phyloP scores from a whole-genome alignment of 2,888 invertebrate genomes.

The Limnephilus auricula region DNA sequence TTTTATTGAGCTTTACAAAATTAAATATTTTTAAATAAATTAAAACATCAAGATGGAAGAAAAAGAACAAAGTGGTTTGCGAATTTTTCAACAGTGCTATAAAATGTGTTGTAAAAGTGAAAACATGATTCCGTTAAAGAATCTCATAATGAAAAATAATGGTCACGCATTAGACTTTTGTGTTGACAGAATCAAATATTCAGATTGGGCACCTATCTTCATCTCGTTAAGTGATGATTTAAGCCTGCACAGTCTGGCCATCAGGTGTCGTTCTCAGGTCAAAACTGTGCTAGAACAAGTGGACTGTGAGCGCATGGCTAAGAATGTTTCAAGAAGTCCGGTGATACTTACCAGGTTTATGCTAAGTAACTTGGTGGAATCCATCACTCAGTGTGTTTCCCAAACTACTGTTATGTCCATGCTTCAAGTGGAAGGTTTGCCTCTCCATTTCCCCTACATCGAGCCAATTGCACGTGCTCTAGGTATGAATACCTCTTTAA shows the following conservation, averaged over 20 bases:
- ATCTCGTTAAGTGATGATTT: conserved; percentile 85
- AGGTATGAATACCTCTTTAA: conserved; percentile 80
- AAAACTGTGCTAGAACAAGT: conserved; percentile 77
- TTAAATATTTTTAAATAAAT: conserved; percentile 42
- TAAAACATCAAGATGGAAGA: conserved; percentile 71
- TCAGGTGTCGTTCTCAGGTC: conserved; percentile 79
- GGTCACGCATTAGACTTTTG: conserved; percentile 82
- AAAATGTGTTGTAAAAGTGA: conserved; percentile 76
- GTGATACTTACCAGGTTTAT: conserved; percentile 85
- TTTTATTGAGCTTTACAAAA: conserved; percentile 29
- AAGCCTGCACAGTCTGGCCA: conserved; percentile 82
- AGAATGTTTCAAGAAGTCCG: conserved; percentile 80
- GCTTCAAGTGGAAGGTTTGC: conserved; percentile 84
- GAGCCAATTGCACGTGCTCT: conserved; percentile 80
- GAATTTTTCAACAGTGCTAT: conserved; percentile 76
- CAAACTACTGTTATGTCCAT: conserved; percentile 80
- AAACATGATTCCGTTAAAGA: conserved; percentile 73
- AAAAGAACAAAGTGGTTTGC: conserved; percentile 74
- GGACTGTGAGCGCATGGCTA: conserved; percentile 79
- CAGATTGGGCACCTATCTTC: conserved; percentile 86
- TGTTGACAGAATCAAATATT: conserved; percentile 85
- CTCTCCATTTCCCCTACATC: conserved; percentile 82
- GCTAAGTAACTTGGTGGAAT: conserved; percentile 81
- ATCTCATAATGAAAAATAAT: conserved; percentile 73
- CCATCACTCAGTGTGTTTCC: conserved; percentile 80